Percentiles rank a stretch among this genome's conserved stretches.
phyloP scores from a whole-genome alignment of 2,888 invertebrate species.

The Melangyna quadrimaculata region DNA sequence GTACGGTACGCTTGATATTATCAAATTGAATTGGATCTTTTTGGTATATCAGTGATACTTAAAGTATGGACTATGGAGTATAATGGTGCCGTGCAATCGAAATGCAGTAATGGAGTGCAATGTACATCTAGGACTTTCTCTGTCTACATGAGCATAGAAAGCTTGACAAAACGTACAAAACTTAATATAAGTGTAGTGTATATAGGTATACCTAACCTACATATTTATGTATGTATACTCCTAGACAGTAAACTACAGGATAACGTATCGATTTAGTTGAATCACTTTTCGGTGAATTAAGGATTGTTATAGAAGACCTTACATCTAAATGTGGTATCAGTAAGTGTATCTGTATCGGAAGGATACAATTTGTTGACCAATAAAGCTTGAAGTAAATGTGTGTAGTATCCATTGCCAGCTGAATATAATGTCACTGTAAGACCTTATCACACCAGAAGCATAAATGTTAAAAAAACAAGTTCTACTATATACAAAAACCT shows the following conservation, averaged over 20 bases:
- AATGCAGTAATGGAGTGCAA: slow-evolving; percentile 25
- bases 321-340: background rate
- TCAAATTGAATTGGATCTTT: slow-evolving; percentile 58
- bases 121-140: background rate
- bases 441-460: no score
- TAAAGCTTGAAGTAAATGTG: background rate
- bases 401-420: no score
- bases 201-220: background rate
- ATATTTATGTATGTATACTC: background rate
- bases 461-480: no score
- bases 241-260: background rate
- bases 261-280: slow-evolving; percentile 1
- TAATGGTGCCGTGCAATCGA: background rate
- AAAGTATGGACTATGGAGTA: background rate
- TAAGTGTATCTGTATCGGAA: background rate
- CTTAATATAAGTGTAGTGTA: background rate
- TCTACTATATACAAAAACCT: no score
- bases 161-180: background rate
- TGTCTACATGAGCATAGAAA: background rate
- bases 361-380: slow-evolving; percentile 2
- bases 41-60: slow-evolving; percentile 27
- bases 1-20: slow-evolving; percentile 24
- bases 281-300: background rate
- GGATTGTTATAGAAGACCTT: background rate
- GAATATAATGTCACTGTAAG: no score